A percentile compares a stretch with the other conserved stretches of the same genome.
These are phyloP conservation scores for Asteroscopus sphinx DNA, from an alignment of 2,888 invertebrate genomes.

Conservation along the genomic window DNA sequence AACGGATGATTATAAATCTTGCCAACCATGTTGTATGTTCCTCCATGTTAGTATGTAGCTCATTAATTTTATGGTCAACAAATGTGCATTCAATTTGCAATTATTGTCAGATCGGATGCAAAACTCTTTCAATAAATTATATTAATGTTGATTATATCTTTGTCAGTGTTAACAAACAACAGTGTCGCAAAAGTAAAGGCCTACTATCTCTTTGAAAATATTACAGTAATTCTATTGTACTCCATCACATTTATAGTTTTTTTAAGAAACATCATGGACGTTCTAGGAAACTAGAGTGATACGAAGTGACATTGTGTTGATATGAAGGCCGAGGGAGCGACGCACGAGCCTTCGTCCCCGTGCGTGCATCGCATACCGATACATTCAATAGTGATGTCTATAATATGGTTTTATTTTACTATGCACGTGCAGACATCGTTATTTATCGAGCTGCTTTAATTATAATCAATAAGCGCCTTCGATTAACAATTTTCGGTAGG, in stretches of 20 bases:
- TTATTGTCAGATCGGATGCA: conserved; percentile 7
- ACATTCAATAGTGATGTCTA: conserved; percentile 27
- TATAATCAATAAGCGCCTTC: not conserved
- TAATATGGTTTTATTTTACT: conserved; percentile 43
- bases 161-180: not conserved
- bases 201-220: too few relatives aligned
- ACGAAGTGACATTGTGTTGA: conserved; percentile 64
- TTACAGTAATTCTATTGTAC: too few relatives aligned
- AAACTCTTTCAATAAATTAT: conserved; percentile 34
- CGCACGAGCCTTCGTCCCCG: conserved; percentile 61
- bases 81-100: conserved; percentile 38
- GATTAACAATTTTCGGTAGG: not conserved
- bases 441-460: conserved; percentile 1
- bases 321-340: conserved; percentile 70
- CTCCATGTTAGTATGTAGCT: conserved; percentile 47
- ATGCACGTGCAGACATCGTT: conserved; percentile 21
- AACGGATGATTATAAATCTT: conserved; percentile 59
- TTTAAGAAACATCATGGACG: not conserved
- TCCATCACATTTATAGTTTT: not conserved
- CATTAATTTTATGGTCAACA: conserved; percentile 53
- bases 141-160: conserved; percentile 29
- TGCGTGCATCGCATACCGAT: conserved; percentile 66
- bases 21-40: conserved; percentile 57
- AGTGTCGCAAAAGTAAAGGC: too few relatives aligned
- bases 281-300: conserved; percentile 58